These are phyloP conservation scores for Ladona fulva DNA, from an alignment of 1,140 invertebrate genomes.

Conservation along the genomic window DNA sequence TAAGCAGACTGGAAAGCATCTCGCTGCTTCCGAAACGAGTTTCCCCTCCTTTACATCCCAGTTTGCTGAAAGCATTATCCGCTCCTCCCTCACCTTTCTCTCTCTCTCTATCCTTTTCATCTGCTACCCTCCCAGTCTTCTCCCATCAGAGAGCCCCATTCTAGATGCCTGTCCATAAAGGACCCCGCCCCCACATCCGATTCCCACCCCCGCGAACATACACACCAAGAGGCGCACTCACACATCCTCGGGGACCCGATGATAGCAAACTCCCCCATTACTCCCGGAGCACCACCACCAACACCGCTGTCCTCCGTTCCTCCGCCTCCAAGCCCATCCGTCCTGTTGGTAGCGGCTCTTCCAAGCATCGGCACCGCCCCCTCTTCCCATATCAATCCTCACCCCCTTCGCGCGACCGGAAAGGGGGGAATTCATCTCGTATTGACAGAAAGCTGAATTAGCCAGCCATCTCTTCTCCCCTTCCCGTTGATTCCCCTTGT, in stretches of 20 bases:
- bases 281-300: neutral
- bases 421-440: neutral
- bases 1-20: constrained; percentile 8
- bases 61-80: constrained; percentile 5
- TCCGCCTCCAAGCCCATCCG: neutral
- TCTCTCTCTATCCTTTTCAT: neutral
- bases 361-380: neutral
- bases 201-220: neutral
- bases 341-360: neutral
- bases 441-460: neutral
- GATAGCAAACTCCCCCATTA: neutral
- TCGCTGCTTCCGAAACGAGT: neutral
- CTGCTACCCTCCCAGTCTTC: neutral
- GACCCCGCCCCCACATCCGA: neutral
- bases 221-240: neutral
- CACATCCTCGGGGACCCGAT: neutral
- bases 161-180: neutral
- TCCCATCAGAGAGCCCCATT: neutral
- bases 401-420: too few species aligned
- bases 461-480: neutral
- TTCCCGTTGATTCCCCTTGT: neutral
- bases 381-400: neutral
- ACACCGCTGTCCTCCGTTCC: neutral
- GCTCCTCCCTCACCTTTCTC: neutral
- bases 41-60: neutral